Percentiles rank a stretch among this genome's conserved stretches.
phyloP scores from a whole-genome alignment of 2,113 vertebrate genomes.

The Vulpes vulpes region DNA sequence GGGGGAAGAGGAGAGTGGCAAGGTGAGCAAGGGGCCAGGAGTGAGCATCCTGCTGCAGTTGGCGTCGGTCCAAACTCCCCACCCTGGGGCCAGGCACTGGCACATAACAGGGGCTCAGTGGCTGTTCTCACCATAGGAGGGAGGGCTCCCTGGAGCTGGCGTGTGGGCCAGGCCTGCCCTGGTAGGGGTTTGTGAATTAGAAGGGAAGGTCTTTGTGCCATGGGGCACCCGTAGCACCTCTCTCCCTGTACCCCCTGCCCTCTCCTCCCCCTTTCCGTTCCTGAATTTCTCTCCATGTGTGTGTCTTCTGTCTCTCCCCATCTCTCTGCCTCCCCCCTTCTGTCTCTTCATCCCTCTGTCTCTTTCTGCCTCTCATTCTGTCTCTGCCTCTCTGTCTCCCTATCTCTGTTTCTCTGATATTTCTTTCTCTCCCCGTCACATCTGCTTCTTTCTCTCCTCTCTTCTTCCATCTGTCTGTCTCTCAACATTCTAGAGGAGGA shows the following conservation, averaged over 20 bases:
- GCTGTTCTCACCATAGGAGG: accelerated
- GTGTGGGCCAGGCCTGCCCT: background rate
- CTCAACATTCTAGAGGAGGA: constrained; percentile 91
- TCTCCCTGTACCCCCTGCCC: background rate
- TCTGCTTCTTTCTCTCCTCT: background rate
- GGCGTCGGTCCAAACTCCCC: accelerated
- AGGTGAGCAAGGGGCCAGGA: accelerated
- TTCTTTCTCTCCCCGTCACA: background rate
- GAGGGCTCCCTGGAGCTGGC: background rate
- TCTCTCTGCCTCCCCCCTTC: background rate
- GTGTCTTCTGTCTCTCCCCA: background rate
- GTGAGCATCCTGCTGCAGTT: background rate
- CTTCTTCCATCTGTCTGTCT: constrained; percentile 23
- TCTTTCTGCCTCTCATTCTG: background rate
- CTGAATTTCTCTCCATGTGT: background rate
- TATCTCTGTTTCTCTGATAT: background rate
- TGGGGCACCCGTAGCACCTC: background rate
- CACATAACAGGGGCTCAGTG: accelerated
- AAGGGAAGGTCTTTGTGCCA: accelerated
- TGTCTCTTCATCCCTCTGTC: background rate
- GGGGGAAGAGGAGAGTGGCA: background rate
- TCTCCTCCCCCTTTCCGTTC: too few relatives aligned
- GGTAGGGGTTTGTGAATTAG: too few relatives aligned
- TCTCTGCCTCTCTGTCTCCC: background rate
- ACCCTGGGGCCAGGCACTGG: accelerated